A percentile compares a stretch with the other conserved stretches of the same genome.
phyloP scores from a whole-genome alignment of 2,797 vertebrate genomes.

The Hapalemur alaotrensis region DNA sequence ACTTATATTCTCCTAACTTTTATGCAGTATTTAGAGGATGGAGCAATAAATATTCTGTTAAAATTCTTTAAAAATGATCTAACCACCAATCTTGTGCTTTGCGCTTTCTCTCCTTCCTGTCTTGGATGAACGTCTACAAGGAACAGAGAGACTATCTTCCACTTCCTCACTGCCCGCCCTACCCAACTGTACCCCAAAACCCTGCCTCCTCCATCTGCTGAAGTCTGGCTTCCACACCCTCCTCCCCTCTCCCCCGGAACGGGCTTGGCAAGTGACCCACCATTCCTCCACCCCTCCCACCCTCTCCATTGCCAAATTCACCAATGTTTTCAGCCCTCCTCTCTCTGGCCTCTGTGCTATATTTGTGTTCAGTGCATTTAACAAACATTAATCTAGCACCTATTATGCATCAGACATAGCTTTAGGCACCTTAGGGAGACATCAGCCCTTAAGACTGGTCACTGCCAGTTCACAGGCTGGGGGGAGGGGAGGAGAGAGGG shows the following conservation, averaged over 20 bases:
- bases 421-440: background rate
- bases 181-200: background rate
- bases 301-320: background rate
- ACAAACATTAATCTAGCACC: background rate
- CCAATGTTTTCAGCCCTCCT: background rate
- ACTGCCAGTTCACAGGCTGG: background rate
- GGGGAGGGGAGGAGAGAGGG: background rate
- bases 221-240: background rate
- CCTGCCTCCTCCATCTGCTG: background rate
- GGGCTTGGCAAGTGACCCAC: background rate
- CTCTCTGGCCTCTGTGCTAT: background rate
- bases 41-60: background rate
- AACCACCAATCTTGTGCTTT: background rate
- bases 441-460: background rate
- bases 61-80: background rate
- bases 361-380: background rate
- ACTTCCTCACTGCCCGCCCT: background rate
- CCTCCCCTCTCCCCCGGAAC: background rate
- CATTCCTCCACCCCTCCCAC: background rate
- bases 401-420: background rate
- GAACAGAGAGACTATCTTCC: background rate
- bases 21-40: background rate
- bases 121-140: background rate
- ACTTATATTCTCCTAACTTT: background rate
- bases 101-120: background rate